Base-by-base conservation (phyloP, 2,888 invertebrate genomes). In the Acrobasis suavella region DNA sequence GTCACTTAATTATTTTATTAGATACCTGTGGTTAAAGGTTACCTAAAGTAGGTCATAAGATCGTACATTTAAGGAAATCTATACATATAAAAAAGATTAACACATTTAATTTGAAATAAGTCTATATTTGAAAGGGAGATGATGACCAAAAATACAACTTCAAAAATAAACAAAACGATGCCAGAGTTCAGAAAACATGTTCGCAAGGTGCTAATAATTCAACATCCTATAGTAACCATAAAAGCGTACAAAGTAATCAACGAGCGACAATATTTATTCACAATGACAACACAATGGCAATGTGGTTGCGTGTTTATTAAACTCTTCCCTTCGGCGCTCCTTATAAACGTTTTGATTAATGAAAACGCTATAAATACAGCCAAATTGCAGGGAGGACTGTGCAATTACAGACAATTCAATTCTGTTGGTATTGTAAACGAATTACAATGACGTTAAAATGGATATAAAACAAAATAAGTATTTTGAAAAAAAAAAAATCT, bases 201-300 rank as follows among this genome's bases (percentile, higher is more conserved):
- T 15, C 46, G 15, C 22, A 58, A 14, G 46, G 32, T 50, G 50
- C 9, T 50, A 37, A 38, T 50, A 60, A 58, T 46, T 50, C 50
- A 39, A 37, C 15, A 59, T 16, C 38, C 17, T 38, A 46, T 22
- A 22, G 22, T 22, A 22, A 50, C 52, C 49, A 39, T 42, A 46
- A 15, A 39, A 54, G 61, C 52, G 15, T 62, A 56, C 56, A 56
- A 55, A 62, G 63, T 63, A 63, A 63, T 59, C 63, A 62, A 39
- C 55, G 51, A 46, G 10, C 9, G 46, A 52, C 58, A 16, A 62
- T 63, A 62, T 60, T 62, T 58, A 64, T 64, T 73, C 70, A 72
- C 68, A 70, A 68, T 72, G 76, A 79, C 78, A 80, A 73, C 70
- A 80, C 80, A 82, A 83, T 81, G 77, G 72, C 75, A 78, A 74